These are phyloP conservation scores for Stomatorhinus walkeri DNA, from an alignment of 2,797 vertebrate genomes.

Conservation along the genomic window DNA sequence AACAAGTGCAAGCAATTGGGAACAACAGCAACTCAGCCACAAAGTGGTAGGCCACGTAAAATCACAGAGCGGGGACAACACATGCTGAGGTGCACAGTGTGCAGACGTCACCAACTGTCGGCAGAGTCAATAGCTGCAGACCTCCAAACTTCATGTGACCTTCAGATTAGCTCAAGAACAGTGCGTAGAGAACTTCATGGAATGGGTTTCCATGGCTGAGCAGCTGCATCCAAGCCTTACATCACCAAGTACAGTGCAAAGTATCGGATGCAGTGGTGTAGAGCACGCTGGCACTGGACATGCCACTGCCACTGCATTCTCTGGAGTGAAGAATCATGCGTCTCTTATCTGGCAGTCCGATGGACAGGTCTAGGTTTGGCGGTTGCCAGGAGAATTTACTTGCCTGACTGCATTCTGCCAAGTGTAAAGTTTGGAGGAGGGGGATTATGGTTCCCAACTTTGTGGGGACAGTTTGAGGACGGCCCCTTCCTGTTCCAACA, in stretches of 20 bases:
- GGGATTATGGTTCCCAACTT: not conserved
- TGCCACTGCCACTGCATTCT: no score
- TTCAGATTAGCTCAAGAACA: not conserved
- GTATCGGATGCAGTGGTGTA: not conserved
- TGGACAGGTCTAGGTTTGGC: not conserved
- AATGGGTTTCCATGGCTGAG: not conserved
- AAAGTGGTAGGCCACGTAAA: not conserved
- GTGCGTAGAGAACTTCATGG: not conserved
- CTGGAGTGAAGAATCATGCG: not conserved
- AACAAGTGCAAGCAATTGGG: not conserved
- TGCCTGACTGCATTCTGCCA: not conserved
- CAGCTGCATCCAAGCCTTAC: not conserved
- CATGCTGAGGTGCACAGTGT: not conserved
- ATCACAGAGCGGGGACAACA: not conserved
- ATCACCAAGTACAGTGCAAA: not conserved
- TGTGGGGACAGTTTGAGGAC: not conserved
- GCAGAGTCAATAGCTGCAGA: not conserved
- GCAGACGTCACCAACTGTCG: not conserved
- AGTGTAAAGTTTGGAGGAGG: not conserved
- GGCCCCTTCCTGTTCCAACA: not conserved
- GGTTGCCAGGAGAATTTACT: not conserved
- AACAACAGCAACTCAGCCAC: not conserved
- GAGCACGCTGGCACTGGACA: not conserved
- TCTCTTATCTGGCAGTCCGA: not conserved
- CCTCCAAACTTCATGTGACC: not conserved